Evolutionary conservation across 2,888 invertebrate genomes (phyloP).

Genomic region (Conistra vaccinii): DNA sequence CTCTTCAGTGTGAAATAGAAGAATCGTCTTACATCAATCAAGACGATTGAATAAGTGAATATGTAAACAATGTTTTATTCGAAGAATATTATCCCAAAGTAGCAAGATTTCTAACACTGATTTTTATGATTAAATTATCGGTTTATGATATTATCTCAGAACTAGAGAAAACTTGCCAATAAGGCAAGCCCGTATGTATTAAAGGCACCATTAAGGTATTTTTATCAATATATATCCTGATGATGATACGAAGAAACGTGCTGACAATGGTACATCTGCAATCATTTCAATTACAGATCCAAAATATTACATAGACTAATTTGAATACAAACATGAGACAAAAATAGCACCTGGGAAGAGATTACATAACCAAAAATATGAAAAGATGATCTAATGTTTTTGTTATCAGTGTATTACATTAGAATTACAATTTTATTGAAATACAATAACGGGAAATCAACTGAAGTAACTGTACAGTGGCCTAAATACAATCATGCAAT

Average conservation of each 20-base stretch:
- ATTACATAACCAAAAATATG: background rate
- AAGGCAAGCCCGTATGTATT: background rate
- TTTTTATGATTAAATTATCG: background rate
- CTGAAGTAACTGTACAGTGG: slow-evolving; percentile 65
- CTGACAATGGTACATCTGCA: background rate
- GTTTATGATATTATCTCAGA: background rate
- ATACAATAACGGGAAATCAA: slow-evolving; percentile 54
- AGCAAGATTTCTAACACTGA: background rate
- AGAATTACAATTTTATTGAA: slow-evolving; percentile 53
- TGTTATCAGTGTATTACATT: slow-evolving; percentile 42
- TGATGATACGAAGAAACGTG: background rate
- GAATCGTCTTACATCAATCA: background rate
- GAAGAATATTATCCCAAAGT: background rate
- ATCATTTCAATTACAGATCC: background rate
- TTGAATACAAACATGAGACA: background rate
- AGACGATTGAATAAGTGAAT: background rate
- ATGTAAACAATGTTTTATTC: background rate
- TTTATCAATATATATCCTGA: background rate
- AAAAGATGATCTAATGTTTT: slow-evolving; percentile 12
- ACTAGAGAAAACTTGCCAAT: background rate
- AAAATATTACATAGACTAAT: background rate
- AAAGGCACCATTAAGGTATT: background rate
- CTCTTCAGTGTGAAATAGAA: background rate
- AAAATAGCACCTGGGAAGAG: background rate
- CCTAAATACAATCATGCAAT: slow-evolving; percentile 73